Evolutionary conservation across 2,113 vertebrate species (phyloP).

Genomic region (Nycticorax nycticorax): DNA sequence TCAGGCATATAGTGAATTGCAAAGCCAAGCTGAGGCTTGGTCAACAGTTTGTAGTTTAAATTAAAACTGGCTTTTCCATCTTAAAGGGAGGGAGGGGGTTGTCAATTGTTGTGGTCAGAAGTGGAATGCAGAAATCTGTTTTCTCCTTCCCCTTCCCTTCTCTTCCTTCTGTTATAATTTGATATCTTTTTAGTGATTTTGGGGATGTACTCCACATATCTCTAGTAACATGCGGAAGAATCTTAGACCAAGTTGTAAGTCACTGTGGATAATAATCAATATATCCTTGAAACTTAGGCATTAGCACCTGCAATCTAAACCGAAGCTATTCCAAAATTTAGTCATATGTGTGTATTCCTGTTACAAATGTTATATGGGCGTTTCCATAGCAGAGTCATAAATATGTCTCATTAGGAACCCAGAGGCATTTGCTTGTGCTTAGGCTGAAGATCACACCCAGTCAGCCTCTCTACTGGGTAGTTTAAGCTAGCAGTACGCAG

Average conservation of each 20-base stretch:
- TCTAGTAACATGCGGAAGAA: background rate
- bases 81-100: background rate
- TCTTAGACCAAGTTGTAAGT: background rate
- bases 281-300: background rate
- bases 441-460: background rate
- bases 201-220: background rate
- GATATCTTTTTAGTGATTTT: background rate
- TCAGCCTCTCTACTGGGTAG: background rate
- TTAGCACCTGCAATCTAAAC: background rate
- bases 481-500: background rate
- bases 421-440: background rate
- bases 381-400: background rate
- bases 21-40: slow-evolving; percentile 53
- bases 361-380: background rate
- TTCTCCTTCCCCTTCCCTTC: rapidly evolving
- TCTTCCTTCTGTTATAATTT: background rate
- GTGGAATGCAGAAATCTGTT: background rate
- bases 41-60: slow-evolving; percentile 67
- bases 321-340: background rate
- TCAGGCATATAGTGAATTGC: slow-evolving; percentile 46
- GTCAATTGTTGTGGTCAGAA: background rate
- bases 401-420: background rate
- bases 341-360: background rate
- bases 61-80: slow-evolving; percentile 45
- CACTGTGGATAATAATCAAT: background rate